A percentile compares a stretch with the other conserved stretches of the same genome.
These are phyloP conservation scores for Kryphioiulus occultus DNA, from an alignment of 2,888 invertebrate species.

Conservation along the genomic window DNA sequence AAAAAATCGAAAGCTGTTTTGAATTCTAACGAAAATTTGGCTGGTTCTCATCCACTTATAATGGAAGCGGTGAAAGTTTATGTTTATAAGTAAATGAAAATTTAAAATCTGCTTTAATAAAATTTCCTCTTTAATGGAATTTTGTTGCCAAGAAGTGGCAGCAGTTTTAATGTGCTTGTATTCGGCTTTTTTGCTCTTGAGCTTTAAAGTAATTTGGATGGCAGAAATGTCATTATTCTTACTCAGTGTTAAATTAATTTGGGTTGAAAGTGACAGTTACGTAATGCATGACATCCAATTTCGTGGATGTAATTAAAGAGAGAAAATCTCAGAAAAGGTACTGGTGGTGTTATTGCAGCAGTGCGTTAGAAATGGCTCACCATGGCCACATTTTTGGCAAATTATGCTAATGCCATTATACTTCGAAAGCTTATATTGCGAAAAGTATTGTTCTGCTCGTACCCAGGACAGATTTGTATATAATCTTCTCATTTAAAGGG, in stretches of 20 bases:
- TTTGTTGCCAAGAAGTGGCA: not conserved
- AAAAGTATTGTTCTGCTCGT: not conserved
- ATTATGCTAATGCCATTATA: not conserved
- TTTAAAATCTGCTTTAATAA: not conserved
- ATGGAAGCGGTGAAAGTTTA: not conserved
- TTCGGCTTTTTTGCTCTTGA: not conserved
- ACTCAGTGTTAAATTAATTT: slow-evolving; percentile 5
- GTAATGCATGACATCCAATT: slow-evolving; percentile 4
- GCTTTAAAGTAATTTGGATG: not conserved
- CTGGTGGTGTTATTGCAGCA: not conserved
- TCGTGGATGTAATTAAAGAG: not conserved
- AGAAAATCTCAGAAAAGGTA: slow-evolving; percentile 4
- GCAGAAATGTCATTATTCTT: not conserved
- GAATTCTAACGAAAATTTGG: too few relatives aligned
- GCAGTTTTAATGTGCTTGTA: not conserved
- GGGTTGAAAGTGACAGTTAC: not conserved
- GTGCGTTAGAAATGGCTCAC: not conserved
- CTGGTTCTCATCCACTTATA: too few relatives aligned
- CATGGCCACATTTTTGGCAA: not conserved
- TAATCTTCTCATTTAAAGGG: slow-evolving; percentile 5
- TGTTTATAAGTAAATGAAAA: not conserved
- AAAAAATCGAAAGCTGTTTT: too few relatives aligned
- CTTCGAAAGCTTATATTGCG: not conserved
- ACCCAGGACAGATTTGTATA: not conserved
- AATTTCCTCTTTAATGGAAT: not conserved